A percentile compares a stretch with the other conserved stretches of the same genome.
These are phyloP conservation scores for Crotalus tigris DNA, from an alignment of 2,113 vertebrate species.

Conservation along the genomic window DNA sequence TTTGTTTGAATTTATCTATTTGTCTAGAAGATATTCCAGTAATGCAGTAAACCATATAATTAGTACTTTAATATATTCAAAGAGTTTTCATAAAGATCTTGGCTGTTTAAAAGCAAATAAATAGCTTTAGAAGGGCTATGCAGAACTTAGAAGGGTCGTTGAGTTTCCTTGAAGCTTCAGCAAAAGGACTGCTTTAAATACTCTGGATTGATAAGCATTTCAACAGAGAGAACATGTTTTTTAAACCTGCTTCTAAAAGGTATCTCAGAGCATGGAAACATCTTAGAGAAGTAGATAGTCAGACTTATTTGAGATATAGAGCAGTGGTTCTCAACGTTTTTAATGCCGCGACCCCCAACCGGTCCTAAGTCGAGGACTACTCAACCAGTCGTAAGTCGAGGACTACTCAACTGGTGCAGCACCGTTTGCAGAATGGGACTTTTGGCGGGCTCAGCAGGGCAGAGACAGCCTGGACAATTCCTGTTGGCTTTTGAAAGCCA, in stretches of 20 bases:
- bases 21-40: not conserved
- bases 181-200: not conserved
- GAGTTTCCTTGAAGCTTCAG: not conserved
- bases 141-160: not conserved
- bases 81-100: not conserved
- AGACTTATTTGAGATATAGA: not conserved
- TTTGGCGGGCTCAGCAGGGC: too few species aligned
- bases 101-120: not conserved
- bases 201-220: not conserved
- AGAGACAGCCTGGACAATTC: too few species aligned
- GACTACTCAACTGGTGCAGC: too few species aligned
- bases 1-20: not conserved
- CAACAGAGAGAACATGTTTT: not conserved
- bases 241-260: not conserved
- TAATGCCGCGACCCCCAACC: too few species aligned
- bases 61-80: not conserved
- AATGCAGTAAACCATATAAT: not conserved
- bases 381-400: too few species aligned
- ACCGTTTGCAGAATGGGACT: too few species aligned
- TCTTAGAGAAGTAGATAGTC: not conserved
- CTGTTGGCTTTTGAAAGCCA: too few species aligned
- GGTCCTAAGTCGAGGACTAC: too few species aligned
- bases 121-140: not conserved
- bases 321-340: too few species aligned
- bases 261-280: not conserved